These are phyloP conservation scores for Chrysotoxum bicinctum DNA, from an alignment of 2,888 invertebrate species.

Conservation along the genomic window DNA sequence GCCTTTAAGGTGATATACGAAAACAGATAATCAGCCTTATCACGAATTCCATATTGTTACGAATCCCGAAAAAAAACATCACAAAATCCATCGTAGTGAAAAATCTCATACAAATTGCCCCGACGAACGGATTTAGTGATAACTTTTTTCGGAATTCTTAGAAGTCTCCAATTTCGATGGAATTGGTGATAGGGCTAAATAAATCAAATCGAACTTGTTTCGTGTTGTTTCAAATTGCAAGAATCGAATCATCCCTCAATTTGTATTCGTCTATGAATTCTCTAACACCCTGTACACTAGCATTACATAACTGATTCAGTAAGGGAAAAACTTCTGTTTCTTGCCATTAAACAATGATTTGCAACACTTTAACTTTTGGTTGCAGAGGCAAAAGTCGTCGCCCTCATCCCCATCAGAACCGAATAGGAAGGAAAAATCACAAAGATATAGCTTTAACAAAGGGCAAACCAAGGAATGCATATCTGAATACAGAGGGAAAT, in stretches of 20 bases:
- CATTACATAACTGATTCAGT: neutral
- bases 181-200: too few relatives aligned
- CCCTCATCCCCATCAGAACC: slow-evolving; percentile 28
- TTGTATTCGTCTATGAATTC: neutral
- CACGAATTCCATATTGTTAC: too few relatives aligned
- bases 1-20: too few relatives aligned
- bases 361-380: slow-evolving; percentile 59
- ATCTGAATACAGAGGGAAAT: slow-evolving; percentile 51
- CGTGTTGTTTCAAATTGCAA: too few relatives aligned
- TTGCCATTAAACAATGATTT: slow-evolving; percentile 67
- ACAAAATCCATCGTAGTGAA: too few relatives aligned
- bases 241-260: neutral
- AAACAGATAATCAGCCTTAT: too few relatives aligned
- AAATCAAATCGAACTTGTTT: too few relatives aligned
- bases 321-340: slow-evolving; percentile 26
- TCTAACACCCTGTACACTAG: neutral
- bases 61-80: too few relatives aligned
- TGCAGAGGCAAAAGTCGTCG: slow-evolving; percentile 32
- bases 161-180: too few relatives aligned
- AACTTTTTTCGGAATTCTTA: too few relatives aligned
- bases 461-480: slow-evolving; percentile 49
- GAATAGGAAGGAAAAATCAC: neutral
- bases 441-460: slow-evolving; percentile 52
- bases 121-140: too few relatives aligned
- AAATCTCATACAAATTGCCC: too few relatives aligned